These are phyloP conservation scores for Zaprionus camerounensis DNA, from an alignment of 1,140 invertebrate species.

Conservation along the genomic window DNA sequence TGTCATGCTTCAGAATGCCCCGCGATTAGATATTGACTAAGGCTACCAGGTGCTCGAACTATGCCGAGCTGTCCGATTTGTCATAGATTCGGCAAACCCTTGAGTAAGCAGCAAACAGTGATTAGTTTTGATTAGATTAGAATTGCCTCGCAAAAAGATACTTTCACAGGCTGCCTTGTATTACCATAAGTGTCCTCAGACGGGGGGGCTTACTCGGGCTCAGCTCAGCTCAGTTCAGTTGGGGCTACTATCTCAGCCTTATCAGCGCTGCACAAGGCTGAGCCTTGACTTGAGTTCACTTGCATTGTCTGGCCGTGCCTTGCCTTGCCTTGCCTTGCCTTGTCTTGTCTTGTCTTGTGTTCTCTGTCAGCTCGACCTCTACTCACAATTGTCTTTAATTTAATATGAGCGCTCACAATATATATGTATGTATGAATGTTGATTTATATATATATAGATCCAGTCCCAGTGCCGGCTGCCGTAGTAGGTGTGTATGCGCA, in stretches of 20 bases:
- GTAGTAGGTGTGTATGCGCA: conserved; percentile 19
- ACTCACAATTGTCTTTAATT: conserved; percentile 80
- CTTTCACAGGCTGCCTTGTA: not conserved
- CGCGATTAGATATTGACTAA: conserved; percentile 58
- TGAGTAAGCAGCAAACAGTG: conserved; percentile 27
- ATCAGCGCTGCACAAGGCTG: conserved; percentile 2
- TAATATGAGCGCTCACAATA: conserved; percentile 59
- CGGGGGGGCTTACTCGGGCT: not conserved
- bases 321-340: not conserved
- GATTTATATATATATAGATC: conserved; percentile 24
- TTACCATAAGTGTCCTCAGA: not conserved
- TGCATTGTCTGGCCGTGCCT: not conserved
- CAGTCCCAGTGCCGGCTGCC: conserved; percentile 38
- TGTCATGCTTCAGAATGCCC: conserved; percentile 36
- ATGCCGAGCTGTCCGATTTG: conserved; percentile 13
- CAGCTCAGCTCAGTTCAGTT: not conserved
- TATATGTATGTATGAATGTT: not conserved
- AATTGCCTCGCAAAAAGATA: not conserved
- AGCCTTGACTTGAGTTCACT: conserved; percentile 24
- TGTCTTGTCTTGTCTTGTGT: conserved; percentile 31
- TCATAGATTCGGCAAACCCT: conserved; percentile 29
- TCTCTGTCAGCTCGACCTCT: conserved; percentile 50
- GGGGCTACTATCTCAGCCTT: not conserved
- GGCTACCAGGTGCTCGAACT: conserved; percentile 23
- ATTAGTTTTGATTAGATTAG: conserved; percentile 13